Evolutionary conservation across 1,140 invertebrate species (phyloP), one percentile per base, ranked within the genome.

Genomic region (Pseudomyrmex cubaensis): DNA sequence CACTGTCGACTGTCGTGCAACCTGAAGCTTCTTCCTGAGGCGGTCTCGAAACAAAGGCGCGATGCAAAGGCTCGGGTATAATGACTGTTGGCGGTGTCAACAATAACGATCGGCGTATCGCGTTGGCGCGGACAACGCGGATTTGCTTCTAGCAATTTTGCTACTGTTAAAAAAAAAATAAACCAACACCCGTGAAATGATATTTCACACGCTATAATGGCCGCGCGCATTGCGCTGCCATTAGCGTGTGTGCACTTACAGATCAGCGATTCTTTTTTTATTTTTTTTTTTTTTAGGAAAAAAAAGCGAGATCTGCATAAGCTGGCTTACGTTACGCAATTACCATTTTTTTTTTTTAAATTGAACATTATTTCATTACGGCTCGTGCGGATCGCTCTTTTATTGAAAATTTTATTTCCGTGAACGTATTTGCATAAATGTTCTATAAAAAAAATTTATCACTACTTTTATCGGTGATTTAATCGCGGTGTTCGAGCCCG

Each of bases 1-100:
- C 90, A 87, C 87, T 89, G 83, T 88, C 90, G 90, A 90, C 74
- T 92, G 88, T 89, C 76, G 89, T 85, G 89, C 84, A 82, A 90
- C 75, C 83, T 90, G 80, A 86, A 80, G 78, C 89, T 86, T 87
- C 70, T 48, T 62, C 77, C 70, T 84, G 80, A 66, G 59, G 87
- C 77, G 76, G 82, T 83, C 85, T 86, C 85, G 80, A 84, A 75
- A 66, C 46, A 12, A 15, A 35, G 35, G 35, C 66, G 64, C 48
- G 56, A 20, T 44, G n/a, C 66, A 67, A 70, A 82, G 35, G 44
- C 35, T 22, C 69, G 70, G 35, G 5, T 35, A 73, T 78, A 77
- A 77, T 77, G 48, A 77, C 25, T 59, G 48, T 35, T 35, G 35
- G 35, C 54, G 20, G 52, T 20, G 48, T 17, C 25, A 64, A 25